phyloP scores from a whole-genome alignment of 1,140 invertebrate species.

The Stegodyphus mimosarum region DNA sequence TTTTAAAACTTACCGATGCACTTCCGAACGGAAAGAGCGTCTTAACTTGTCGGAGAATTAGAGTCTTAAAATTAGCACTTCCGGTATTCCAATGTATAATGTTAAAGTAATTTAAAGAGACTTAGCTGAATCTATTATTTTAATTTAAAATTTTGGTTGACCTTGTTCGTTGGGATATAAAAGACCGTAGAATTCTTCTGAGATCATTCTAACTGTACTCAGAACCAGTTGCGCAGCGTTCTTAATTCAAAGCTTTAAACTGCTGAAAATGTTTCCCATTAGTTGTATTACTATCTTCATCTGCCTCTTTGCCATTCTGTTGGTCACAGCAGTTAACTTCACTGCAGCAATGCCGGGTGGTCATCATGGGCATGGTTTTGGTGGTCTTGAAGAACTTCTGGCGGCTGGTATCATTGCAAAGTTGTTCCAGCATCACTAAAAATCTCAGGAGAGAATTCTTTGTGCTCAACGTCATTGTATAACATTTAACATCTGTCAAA shows the following conservation, averaged over 20 bases:
- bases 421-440: neutral
- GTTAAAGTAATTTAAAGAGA: no score
- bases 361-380: neutral
- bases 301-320: neutral
- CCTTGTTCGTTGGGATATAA: no score
- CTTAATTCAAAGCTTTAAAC: neutral
- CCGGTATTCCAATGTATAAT: no score
- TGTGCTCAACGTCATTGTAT: no score
- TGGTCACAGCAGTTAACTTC: neutral
- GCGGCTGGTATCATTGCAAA: conserved; percentile 17
- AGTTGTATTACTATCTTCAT: neutral
- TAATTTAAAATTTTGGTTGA: no score
- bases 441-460: neutral
- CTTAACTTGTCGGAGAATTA: no score
- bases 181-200: no score
- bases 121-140: no score
- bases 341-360: neutral
- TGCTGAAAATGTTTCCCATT: neutral
- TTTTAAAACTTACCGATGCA: no score
- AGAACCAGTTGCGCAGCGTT: neutral
- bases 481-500: no score
- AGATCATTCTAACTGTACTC: neutral
- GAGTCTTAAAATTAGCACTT: no score
- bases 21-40: no score
- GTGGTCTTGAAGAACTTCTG: conserved; percentile 18